Conservation (phyloP, 2,797 vertebrate species). For the Vultur gryphus region DNA sequence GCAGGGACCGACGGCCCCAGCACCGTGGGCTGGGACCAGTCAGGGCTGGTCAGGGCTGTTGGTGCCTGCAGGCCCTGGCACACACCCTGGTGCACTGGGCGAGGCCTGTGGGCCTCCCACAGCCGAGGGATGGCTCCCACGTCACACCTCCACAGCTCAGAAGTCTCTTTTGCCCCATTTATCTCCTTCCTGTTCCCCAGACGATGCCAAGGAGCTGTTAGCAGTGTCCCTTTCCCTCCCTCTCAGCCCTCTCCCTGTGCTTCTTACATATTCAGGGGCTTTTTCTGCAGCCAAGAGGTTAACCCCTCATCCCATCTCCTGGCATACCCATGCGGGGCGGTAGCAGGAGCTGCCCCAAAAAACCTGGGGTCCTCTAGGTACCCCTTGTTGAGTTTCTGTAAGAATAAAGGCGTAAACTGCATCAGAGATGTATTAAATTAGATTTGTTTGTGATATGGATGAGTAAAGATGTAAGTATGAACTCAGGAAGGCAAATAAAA, state of each 20-base stretch:
- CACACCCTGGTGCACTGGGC: accelerated
- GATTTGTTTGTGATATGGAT: neutral
- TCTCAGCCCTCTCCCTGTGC: neutral
- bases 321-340: accelerated
- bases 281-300: neutral
- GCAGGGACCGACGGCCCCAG: neutral
- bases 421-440: neutral
- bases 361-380: too few relatives aligned
- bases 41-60: neutral
- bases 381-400: neutral
- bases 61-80: neutral
- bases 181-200: too few relatives aligned
- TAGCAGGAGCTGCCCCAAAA: neutral
- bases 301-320: neutral
- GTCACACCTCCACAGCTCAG: neutral
- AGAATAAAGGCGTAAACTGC: neutral
- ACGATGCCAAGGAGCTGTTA: accelerated
- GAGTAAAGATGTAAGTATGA: neutral
- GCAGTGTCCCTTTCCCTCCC: neutral
- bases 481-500: neutral
- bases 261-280: neutral
- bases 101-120: neutral
- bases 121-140: accelerated
- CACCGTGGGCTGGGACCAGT: neutral
- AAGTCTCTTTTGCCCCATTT: neutral